Base-by-base conservation (phyloP, 2,113 vertebrate species). In the Lycaon pictus region DNA sequence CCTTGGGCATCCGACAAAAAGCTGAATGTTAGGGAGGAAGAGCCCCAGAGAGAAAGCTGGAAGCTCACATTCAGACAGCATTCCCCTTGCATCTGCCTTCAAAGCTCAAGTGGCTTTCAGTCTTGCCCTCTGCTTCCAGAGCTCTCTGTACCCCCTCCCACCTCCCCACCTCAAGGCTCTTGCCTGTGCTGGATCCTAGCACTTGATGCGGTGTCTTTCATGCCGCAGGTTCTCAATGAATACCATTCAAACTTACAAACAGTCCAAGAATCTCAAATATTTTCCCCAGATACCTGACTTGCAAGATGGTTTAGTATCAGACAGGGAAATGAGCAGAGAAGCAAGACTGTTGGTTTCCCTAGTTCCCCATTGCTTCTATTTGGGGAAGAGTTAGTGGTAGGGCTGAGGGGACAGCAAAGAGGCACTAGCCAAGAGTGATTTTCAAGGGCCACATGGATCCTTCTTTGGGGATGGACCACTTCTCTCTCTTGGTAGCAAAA, bases 401-500 rank as follows among this genome's bases (percentile, higher is more conserved):
- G 67, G 11, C 35, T 29, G 9, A 11, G 29, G 11, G 10, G 3
- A 37, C 29, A 23, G 22, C 3, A 58, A 3, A 1, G 22, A 56
- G 37, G 51, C 17, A 1, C 12, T 16, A 37, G 20, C 22, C 74
- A 81, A 84, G 35, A 76, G 22, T 81, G 87, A 69, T 63, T 96
- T 95, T 94, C 27, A 62, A 62, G 16, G 20, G 13, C n/a, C 32
- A 6, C 11, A 6, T 9, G 29, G 71, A 62, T 48, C 29, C 37
- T 79, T 86, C 29, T 80, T 58, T 79, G 27, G 17, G 7, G 1
- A 35, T 72, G 43, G 62, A 56, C 48, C 76, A 9, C 69, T 92
- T 84, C 13, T 60, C 43, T 35, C 11, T 93, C 8, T 32, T 6
- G 29, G 9, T 92, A 96, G 83, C 90, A 77, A 90, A 93, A 96